These are phyloP conservation scores for Nannoperca obscura DNA, from an alignment of 2,797 vertebrate genomes.

Conservation along the genomic window DNA sequence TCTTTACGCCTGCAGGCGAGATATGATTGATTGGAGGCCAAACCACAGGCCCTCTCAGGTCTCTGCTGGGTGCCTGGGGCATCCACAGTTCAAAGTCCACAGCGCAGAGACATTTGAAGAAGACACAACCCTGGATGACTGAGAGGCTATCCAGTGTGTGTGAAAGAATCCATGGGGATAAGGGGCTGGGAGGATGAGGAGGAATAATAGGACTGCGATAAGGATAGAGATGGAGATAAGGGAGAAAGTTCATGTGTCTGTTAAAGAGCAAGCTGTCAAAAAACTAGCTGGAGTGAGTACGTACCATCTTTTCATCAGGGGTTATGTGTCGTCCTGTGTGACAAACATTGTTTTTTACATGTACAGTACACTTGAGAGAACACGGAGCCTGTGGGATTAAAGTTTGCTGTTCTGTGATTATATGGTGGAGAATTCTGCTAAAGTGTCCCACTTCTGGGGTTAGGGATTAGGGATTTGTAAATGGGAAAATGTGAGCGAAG, in stretches of 20 bases:
- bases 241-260: slow-evolving; percentile 16
- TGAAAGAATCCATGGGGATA: slow-evolving; percentile 52
- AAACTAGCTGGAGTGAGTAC: neutral
- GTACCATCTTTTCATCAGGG: slow-evolving; percentile 30
- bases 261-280: slow-evolving; percentile 16
- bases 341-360: slow-evolving; percentile 49
- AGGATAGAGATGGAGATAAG: slow-evolving; percentile 37
- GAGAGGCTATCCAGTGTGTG: slow-evolving; percentile 57
- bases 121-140: slow-evolving; percentile 48
- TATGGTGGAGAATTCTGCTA: slow-evolving; percentile 46
- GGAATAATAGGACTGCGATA: slow-evolving; percentile 52
- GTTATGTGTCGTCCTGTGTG: slow-evolving; percentile 25
- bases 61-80: slow-evolving; percentile 66
- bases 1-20: slow-evolving; percentile 66
- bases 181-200: slow-evolving; percentile 31
- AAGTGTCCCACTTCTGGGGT: slow-evolving; percentile 71
- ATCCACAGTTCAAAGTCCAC: slow-evolving; percentile 69
- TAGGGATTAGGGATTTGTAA: slow-evolving; percentile 72
- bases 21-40: slow-evolving; percentile 70
- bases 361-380: slow-evolving; percentile 54
- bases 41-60: slow-evolving; percentile 64
- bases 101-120: slow-evolving; percentile 57
- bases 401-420: slow-evolving; percentile 61
- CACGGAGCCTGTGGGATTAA: slow-evolving; percentile 57
- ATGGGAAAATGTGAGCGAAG: slow-evolving; percentile 64